Conservation (phyloP, 2,797 vertebrate species). For the Bucorvus abyssinicus region DNA sequence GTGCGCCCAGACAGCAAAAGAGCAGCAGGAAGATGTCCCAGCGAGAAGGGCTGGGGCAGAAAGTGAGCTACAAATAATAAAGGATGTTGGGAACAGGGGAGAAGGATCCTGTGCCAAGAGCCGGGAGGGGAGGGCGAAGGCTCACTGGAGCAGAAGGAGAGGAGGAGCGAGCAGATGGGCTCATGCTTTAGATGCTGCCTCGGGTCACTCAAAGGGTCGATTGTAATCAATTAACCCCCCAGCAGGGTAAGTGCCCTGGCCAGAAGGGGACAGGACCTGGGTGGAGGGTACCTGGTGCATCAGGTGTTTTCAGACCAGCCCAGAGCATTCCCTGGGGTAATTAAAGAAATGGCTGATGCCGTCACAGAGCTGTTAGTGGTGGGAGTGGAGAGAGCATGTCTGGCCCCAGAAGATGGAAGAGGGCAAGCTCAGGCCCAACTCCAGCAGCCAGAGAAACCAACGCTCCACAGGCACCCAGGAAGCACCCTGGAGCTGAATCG, state of each 20-base stretch:
- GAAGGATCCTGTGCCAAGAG: neutral
- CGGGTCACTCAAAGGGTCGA: neutral
- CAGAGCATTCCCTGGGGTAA: neutral
- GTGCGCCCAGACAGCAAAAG: neutral
- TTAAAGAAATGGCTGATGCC: neutral
- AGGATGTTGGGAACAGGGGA: neutral
- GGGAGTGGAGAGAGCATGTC: rapidly evolving
- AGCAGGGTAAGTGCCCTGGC: neutral
- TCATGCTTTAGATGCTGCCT: neutral
- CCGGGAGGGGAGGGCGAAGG: neutral
- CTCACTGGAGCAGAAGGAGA: neutral
- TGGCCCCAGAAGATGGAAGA: neutral
- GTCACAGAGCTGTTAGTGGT: neutral
- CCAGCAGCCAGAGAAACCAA: neutral
- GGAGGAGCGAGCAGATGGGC: neutral
- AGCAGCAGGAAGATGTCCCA: neutral
- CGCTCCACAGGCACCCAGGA: neutral
- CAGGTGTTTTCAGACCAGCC: neutral
- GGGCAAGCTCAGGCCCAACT: neutral
- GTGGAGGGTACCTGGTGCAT: neutral
- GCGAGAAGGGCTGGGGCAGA: neutral
- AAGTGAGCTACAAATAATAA: neutral
- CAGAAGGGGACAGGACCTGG: neutral
- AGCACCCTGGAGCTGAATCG: neutral
- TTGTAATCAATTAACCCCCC: neutral